phyloP scores from a whole-genome alignment of 2,113 vertebrate genomes.

The Rhodinocichla rosea region DNA sequence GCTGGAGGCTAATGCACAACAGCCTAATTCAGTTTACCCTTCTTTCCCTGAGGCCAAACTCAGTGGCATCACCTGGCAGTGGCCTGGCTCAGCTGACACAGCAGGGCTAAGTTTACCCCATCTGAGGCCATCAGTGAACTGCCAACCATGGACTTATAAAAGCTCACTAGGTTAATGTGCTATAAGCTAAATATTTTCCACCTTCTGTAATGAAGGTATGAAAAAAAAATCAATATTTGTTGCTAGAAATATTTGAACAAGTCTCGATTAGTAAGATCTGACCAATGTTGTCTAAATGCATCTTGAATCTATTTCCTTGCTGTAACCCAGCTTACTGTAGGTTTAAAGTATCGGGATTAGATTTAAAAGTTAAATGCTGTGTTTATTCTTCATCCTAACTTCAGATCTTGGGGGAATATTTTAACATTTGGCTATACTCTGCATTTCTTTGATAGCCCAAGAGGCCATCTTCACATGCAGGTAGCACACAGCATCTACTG shows the following conservation, averaged over 20 bases:
- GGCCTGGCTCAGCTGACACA: neutral
- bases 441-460: neutral
- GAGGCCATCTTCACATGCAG: accelerated
- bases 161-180: neutral
- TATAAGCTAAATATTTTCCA: neutral
- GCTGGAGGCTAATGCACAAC: neutral
- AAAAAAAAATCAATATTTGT: neutral
- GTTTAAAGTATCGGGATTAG: neutral
- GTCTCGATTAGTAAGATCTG: neutral
- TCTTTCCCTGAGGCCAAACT: neutral
- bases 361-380: neutral
- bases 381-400: neutral
- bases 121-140: neutral
- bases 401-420: neutral
- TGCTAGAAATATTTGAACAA: neutral
- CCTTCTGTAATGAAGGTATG: neutral
- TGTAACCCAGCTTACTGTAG: neutral
- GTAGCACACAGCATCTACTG: neutral
- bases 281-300: neutral
- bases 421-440: neutral
- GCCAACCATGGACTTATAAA: neutral
- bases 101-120: neutral
- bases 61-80: neutral
- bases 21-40: neutral
- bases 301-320: neutral